Percentiles rank a stretch among this genome's conserved stretches.
Evolutionary conservation across 2,113 vertebrate genomes (phyloP).

Genomic region (Mastomys coucha): DNA sequence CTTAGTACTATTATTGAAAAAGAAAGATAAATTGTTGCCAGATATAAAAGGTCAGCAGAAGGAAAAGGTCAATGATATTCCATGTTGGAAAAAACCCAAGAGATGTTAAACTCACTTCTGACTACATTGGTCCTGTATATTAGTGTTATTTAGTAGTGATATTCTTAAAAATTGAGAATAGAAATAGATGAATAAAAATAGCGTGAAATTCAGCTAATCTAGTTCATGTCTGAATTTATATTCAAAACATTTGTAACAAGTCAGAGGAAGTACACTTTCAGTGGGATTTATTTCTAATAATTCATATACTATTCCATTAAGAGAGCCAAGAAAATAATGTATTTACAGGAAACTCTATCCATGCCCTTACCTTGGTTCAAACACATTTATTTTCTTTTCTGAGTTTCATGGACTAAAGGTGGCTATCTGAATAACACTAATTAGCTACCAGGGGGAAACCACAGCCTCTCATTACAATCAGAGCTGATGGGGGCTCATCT

Average conservation of each 20-base stretch:
- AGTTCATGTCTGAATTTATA: conserved; percentile 73
- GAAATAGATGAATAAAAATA: conserved; percentile 61
- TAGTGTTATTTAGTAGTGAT: neutral
- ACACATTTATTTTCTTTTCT: conserved; percentile 64
- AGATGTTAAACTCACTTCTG: neutral
- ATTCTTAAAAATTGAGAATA: neutral
- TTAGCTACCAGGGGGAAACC: conserved; percentile 76
- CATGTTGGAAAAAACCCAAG: neutral
- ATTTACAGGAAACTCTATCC: conserved; percentile 74
- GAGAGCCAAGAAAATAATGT: conserved; percentile 65
- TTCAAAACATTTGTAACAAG: conserved; percentile 72
- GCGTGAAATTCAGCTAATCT: conserved; percentile 7
- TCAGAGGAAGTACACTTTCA: conserved; percentile 65
- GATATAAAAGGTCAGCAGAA: neutral
- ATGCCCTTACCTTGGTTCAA: conserved; percentile 69
- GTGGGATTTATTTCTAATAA: conserved; percentile 50
- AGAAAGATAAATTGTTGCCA: neutral
- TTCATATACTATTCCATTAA: conserved; percentile 79
- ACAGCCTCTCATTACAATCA: conserved; percentile 72
- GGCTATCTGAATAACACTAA: conserved; percentile 80
- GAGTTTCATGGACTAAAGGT: conserved; percentile 74
- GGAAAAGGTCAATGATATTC: neutral
- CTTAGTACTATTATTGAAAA: neutral
- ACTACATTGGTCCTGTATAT: neutral
- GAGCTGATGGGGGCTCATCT: conserved; percentile 69